These are phyloP conservation scores for Operophtera brumata DNA, from an alignment of 2,888 invertebrate genomes.

Conservation along the genomic window DNA sequence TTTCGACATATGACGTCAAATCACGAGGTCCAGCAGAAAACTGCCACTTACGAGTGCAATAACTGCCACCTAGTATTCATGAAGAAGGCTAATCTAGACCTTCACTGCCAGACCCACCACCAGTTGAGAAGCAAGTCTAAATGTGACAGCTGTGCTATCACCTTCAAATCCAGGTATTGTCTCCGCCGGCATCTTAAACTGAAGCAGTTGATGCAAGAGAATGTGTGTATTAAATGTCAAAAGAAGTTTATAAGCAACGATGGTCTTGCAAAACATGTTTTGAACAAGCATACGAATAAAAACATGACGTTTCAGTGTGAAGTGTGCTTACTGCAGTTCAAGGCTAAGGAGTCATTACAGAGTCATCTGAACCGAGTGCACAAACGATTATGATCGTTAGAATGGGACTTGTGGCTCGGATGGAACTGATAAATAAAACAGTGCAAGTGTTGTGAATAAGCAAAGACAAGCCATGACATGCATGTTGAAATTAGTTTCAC, in stretches of 20 bases:
- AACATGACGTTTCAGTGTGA: slow-evolving; percentile 66
- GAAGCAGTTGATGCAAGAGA: slow-evolving; percentile 64
- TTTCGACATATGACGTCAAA: slow-evolving; percentile 74
- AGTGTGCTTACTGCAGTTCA: slow-evolving; percentile 65
- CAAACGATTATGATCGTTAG: slow-evolving; percentile 63
- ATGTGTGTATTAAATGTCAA: slow-evolving; percentile 67
- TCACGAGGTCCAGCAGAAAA: slow-evolving; percentile 62
- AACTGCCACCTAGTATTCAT: slow-evolving; percentile 68
- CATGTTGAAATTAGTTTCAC: no score
- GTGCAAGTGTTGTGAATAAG: no score
- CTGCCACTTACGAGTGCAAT: slow-evolving; percentile 66
- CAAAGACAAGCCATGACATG: no score
- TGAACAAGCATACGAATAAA: slow-evolving; percentile 66
- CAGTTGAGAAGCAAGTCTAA: slow-evolving; percentile 64
- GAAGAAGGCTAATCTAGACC: slow-evolving; percentile 60
- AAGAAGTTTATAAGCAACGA: slow-evolving; percentile 68
- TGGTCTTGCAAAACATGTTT: slow-evolving; percentile 57
- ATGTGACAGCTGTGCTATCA: slow-evolving; percentile 68
- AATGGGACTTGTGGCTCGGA: background rate
- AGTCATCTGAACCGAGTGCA: slow-evolving; percentile 66
- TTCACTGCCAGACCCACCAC: slow-evolving; percentile 66
- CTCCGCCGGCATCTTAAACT: slow-evolving; percentile 66
- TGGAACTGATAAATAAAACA: background rate
- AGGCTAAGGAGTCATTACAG: slow-evolving; percentile 60
- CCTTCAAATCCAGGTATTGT: slow-evolving; percentile 72